A percentile compares a stretch with the other conserved stretches of the same genome.
Evolutionary conservation across 1,140 invertebrate genomes (phyloP).

Genomic region (Drosophila rufa): DNA sequence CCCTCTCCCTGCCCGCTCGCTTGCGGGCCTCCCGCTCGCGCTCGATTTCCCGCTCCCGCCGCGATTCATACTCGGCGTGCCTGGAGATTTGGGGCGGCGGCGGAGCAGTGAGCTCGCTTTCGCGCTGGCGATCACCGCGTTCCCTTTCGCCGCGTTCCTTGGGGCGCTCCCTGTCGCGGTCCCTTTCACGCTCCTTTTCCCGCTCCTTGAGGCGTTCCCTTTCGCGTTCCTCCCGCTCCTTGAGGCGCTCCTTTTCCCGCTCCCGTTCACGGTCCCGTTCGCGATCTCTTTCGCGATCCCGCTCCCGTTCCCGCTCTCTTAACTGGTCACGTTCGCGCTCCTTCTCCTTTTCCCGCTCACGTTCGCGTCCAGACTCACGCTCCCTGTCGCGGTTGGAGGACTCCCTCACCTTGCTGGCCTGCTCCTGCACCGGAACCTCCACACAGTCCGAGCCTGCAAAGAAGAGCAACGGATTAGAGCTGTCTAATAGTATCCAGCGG

Average conservation of each 20-base stretch:
- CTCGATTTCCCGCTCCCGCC: slow-evolving; percentile 66
- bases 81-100: slow-evolving; percentile 77
- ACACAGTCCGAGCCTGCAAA: slow-evolving; percentile 79
- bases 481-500: slow-evolving; percentile 6
- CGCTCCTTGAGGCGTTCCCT: slow-evolving; percentile 34
- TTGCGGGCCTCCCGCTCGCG: slow-evolving; percentile 69
- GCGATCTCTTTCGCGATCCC: slow-evolving; percentile 37
- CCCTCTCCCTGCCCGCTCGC: slow-evolving; percentile 46
- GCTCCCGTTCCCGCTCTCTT: slow-evolving; percentile 44
- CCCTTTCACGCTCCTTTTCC: slow-evolving; percentile 42
- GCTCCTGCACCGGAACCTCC: slow-evolving; percentile 68
- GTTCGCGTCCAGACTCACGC: slow-evolving; percentile 18
- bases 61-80: slow-evolving; percentile 69
- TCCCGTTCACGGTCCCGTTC: slow-evolving; percentile 12
- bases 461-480: slow-evolving; percentile 24
- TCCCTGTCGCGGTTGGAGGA: slow-evolving; percentile 30
- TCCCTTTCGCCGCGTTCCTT: slow-evolving; percentile 56
- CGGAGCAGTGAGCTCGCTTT: slow-evolving; percentile 63
- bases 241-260: slow-evolving; percentile 25
- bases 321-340: slow-evolving; percentile 47
- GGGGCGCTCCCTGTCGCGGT: slow-evolving; percentile 24
- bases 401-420: slow-evolving; percentile 28
- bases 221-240: slow-evolving; percentile 52
- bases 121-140: slow-evolving; percentile 42
- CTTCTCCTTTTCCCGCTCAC: slow-evolving; percentile 7